Evolutionary conservation across 2,888 invertebrate genomes (phyloP), one percentile per base, ranked within the genome.

Genomic region (Bellardia pandia): DNA sequence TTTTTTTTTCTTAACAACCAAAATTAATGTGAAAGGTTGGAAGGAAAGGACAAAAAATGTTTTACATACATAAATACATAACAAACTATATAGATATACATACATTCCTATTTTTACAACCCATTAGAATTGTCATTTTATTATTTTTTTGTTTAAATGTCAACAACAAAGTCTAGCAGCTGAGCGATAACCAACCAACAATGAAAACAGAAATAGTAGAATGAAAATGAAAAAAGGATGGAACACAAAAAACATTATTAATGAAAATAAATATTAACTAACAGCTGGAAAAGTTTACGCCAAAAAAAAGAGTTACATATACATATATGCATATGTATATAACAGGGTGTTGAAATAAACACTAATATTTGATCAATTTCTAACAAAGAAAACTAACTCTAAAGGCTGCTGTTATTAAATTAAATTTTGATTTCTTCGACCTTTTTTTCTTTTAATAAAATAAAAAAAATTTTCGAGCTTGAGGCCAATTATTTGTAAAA

Each of bases 231-330:
- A 33, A 62, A 51, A 51, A 56, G 62, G 62, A 66, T 37, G 9
- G 33, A 58, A 45, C 23, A 45, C 23, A 48, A 16, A 56, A 60
- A 75, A 66, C 2, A 51, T 66, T 53, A 72, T 72, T 64, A 62
- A 80, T 53, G 53, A 64, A 75, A 48, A 81, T 58, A 75, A 81
- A 81, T 58, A 74, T 75, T 68, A 74, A 66, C 74, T 45, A 48
- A 48, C 45, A 75, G 66, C 66, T 68, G 45, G 66, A 74, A 74
- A 66, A 37, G 14, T 58, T 37, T 11, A n/a, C 53, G 51, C 53
- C 53, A 51, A 58, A 16, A 30, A 66, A 66, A 42, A n/a, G 66
- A 60, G 23, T 23, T 16, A 42, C 2, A 23, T 23, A 6, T 30
- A 60, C 14, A 51, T n/a, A n/a, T n/a, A n/a, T n/a, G n/a, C n/a